These are phyloP conservation scores for Psilanteris sp. DNA, from an alignment of 1,140 invertebrate genomes.

Conservation along the genomic window DNA sequence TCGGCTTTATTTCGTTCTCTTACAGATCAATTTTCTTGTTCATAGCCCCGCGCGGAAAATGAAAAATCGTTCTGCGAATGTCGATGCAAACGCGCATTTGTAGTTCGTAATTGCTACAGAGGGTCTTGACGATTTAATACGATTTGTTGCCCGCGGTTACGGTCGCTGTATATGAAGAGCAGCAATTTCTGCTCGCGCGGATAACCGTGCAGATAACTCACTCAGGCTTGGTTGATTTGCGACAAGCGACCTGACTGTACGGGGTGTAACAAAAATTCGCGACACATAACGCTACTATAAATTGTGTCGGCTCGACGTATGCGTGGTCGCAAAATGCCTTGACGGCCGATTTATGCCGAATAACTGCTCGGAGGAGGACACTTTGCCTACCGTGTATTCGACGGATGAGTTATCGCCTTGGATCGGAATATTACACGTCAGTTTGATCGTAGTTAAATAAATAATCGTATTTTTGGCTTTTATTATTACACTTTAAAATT, in stretches of 20 bases:
- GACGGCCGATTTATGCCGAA: conserved; percentile 41
- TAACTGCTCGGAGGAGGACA: conserved; percentile 40
- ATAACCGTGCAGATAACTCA: conserved; percentile 57
- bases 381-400: conserved; percentile 28
- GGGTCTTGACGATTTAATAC: conserved; percentile 51
- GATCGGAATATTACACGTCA: conserved; percentile 28
- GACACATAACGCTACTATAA: conserved; percentile 51
- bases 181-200: conserved; percentile 29
- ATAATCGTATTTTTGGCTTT: conserved; percentile 15
- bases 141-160: conserved; percentile 45
- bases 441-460: conserved; percentile 8
- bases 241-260: conserved; percentile 18
- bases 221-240: conserved; percentile 44
- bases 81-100: conserved; percentile 9
- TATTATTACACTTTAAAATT: too few species aligned
- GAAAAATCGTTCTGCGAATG: conserved; percentile 6
- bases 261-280: conserved; percentile 52
- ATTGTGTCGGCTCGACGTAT: conserved; percentile 24
- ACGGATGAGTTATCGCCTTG: conserved; percentile 26
- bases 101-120: conserved; percentile 20
- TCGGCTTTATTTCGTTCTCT: too few species aligned
- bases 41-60: too few species aligned
- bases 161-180: conserved; percentile 31
- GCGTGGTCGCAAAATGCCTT: conserved; percentile 18
- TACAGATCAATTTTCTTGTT: too few species aligned